Evolutionary conservation across 2,888 invertebrate genomes (phyloP), one percentile per base, ranked within the genome.

Genomic region (Fabriciana adippe): DNA sequence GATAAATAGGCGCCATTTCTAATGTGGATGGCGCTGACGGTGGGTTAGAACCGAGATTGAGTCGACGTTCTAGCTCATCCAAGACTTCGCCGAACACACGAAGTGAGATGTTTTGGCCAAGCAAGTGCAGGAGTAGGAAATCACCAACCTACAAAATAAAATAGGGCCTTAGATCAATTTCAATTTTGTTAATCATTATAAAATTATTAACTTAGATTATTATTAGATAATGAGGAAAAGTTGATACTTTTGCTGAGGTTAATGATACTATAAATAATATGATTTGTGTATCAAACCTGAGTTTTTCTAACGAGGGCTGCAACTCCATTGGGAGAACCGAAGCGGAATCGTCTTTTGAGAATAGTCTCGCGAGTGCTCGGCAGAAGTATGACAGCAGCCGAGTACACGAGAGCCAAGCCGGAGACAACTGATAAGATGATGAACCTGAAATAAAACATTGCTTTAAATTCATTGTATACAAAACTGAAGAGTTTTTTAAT

Each of bases 11-110:
- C 67, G 96, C 95, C 95, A 97, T 96, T 90, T 97, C 97, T 74
- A 97, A 89, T 18, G 97, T 97, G 64, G 97, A 97, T 0, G 97
- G 97, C 3, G 97, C 97, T 0, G 97, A 97, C 0, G 97, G 97
- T 70, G 96, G 95, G 82, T 96, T 95, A 77, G 96, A 95, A 61
- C 95, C 95, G 73, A 95, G 92, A 77, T 95, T 95, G 64, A 96
- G 87, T 72, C 94, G 94, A 71, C 95, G 93, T 57, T 95, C 95
- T n/a, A 97, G 87, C 79, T 97, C 96, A 75, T 97, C 96, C 78
- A 97, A 81, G 72, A 97, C 95, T 81, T 97, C 97, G 64, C 95
- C 95, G 84, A 96, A 97, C 55, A 96, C 94, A 84, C 96, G 94
- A 81, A 96, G 93, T 77, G 96, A 97, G 93, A 97, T 95, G 85